Conservation (phyloP, 2,888 invertebrate genomes). For the Drosophila niveifrons region DNA sequence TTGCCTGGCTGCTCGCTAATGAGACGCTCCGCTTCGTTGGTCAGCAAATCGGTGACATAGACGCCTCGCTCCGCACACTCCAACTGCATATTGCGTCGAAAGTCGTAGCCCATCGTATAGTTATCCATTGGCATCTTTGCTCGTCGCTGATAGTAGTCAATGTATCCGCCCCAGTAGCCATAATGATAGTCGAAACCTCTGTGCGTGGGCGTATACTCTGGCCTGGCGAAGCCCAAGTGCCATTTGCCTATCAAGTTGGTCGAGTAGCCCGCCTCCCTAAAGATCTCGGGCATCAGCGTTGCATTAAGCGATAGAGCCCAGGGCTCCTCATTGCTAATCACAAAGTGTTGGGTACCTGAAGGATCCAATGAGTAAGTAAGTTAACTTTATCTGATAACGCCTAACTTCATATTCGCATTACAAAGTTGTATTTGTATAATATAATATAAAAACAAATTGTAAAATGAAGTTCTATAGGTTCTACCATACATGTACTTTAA, state of each 20-base stretch:
- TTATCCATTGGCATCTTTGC: conserved; percentile 84
- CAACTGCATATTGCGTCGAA: conserved; percentile 86
- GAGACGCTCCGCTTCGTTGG: conserved; percentile 88
- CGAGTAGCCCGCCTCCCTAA: conserved; percentile 90
- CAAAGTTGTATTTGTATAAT: not conserved
- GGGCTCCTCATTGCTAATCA: conserved; percentile 89
- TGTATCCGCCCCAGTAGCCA: conserved; percentile 93
- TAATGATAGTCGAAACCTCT: conserved; percentile 93
- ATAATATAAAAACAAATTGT: too few species aligned
- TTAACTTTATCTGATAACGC: not conserved
- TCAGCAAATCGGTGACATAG: conserved; percentile 91
- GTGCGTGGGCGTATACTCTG: conserved; percentile 88
- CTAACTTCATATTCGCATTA: not conserved
- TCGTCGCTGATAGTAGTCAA: conserved; percentile 92
- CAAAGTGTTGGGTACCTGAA: conserved; percentile 90
- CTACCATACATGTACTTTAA: too few species aligned
- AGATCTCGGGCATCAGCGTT: conserved; percentile 89
- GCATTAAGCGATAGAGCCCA: conserved; percentile 90
- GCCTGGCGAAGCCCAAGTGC: conserved; percentile 92
- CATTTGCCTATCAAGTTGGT: conserved; percentile 96
- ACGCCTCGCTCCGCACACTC: conserved; percentile 86
- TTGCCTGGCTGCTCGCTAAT: conserved; percentile 84
- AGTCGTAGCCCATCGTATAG: conserved; percentile 85
- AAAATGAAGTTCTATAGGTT: too few species aligned
- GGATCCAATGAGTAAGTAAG: not conserved